A percentile compares a stretch with the other conserved stretches of the same genome.
Conservation (phyloP, 2,797 vertebrate species). For the Zenarchopterus dispar region DNA sequence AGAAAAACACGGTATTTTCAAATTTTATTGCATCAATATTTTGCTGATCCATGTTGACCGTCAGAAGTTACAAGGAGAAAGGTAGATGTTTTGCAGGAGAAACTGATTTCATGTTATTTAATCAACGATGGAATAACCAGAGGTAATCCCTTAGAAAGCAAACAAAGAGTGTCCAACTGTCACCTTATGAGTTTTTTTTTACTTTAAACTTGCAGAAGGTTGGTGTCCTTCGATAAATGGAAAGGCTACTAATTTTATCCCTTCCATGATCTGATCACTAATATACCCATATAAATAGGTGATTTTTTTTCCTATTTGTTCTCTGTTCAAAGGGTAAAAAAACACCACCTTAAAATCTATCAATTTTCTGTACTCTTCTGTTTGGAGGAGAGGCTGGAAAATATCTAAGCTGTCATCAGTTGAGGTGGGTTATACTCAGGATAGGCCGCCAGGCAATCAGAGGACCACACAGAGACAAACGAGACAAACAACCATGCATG, state of each 20-base stretch:
- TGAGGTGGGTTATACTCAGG: too few species aligned
- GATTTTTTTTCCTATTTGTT: too few species aligned
- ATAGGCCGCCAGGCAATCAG: too few species aligned
- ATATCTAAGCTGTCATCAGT: too few species aligned
- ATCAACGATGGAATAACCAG: constrained; percentile 14
- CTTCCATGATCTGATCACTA: neutral
- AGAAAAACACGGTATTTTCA: constrained; percentile 29
- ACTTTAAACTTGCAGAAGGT: neutral
- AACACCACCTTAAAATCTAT: too few species aligned
- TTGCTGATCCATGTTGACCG: constrained; percentile 46
- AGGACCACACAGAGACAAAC: too few species aligned
- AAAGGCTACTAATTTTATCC: neutral
- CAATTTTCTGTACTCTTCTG: too few species aligned
- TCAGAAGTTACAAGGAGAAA: constrained; percentile 44
- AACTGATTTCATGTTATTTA: constrained; percentile 31
- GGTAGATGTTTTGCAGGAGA: constrained; percentile 23
- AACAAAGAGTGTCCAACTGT: neutral
- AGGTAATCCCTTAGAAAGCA: constrained; percentile 9
- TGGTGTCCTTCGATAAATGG: constrained; percentile 1
- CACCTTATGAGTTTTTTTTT: neutral
- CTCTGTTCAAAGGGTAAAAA: too few species aligned
- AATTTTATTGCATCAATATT: constrained; percentile 46
- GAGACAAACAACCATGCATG: too few species aligned
- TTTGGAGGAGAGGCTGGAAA: too few species aligned
- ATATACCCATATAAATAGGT: too few species aligned